Conservation (phyloP, 2,113 vertebrate genomes). For the Etheostoma spectabile region DNA sequence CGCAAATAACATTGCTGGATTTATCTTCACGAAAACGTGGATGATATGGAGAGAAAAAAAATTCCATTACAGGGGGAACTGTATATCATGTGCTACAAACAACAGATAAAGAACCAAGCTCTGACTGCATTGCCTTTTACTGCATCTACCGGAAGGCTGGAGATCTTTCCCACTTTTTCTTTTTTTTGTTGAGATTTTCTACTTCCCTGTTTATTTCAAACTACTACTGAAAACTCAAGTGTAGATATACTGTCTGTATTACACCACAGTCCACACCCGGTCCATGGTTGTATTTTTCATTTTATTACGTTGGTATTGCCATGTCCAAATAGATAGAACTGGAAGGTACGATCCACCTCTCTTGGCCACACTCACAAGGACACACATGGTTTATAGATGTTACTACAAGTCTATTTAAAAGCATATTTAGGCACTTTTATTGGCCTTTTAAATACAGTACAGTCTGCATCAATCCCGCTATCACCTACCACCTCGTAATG, state of each 20-base stretch:
- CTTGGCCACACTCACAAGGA: not conserved
- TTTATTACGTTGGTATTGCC: not conserved
- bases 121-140: slow-evolving; percentile 32
- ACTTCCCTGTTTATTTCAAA: not conserved
- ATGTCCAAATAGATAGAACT: slow-evolving; percentile 12
- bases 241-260: not conserved
- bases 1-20: too few relatives aligned
- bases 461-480: slow-evolving; percentile 25
- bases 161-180: not conserved
- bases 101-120: slow-evolving; percentile 43
- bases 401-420: slow-evolving; percentile 49
- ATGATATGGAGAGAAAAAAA: too few relatives aligned
- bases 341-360: not conserved
- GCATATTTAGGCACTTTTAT: slow-evolving; percentile 53
- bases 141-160: slow-evolving; percentile 6
- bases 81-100: slow-evolving; percentile 29
- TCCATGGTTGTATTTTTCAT: not conserved
- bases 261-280: not conserved
- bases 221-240: not conserved
- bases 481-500: slow-evolving; percentile 48
- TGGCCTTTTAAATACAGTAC: slow-evolving; percentile 28
- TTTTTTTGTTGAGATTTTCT: not conserved
- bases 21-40: too few relatives aligned
- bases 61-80: not conserved
- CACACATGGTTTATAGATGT: slow-evolving; percentile 48